Base-by-base conservation (phyloP, 2,888 invertebrate species). In the Galeruca laticollis region DNA sequence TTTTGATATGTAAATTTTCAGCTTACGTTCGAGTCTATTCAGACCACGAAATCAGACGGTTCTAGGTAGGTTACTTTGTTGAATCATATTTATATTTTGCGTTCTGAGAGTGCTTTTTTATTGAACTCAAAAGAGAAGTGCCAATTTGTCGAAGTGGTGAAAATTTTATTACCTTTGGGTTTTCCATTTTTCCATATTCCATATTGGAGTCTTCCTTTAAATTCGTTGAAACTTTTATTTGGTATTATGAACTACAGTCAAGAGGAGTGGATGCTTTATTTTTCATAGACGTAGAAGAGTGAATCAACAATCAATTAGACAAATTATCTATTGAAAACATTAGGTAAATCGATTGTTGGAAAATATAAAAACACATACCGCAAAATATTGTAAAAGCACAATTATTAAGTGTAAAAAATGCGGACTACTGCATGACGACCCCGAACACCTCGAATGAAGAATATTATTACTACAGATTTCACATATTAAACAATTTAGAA, bases 71-170 rank as follows among this genome's bases (percentile, higher is more conserved):
- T 63, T 68, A 75, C 69, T 75, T 73, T 66, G 26, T 70, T 70
- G 75, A 80, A 80, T 78, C 79, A 78, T 79, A 78, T 82, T 80
- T 82, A 80, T 78, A 73, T 73, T 73, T 77, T 69, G 73, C 40
- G 72, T 65, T 73, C 73, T 70, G 73, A 68, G 79, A 79, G 80
- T 79, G 80, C 79, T 76, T 74, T 80, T 80, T 82, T 79, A 80
- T 78, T 71, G 72, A 73, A 77, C 76, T 79, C 79, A 76, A 80
- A 79, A 77, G 77, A 80, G 78, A 75, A 80, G 78, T 81, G 81
- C 80, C 82, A 82, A 84, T 84, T 83, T 83, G 79, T 80, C 80
- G 81, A 82, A 83, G 84, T 82, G 82, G 82, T 80, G 79, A 77
- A 77, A 79, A 81, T 80, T 82, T 81, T 82, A 83, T 82, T 83